Evolutionary conservation across 2,888 invertebrate species (phyloP).

Genomic region (Patella depressa): DNA sequence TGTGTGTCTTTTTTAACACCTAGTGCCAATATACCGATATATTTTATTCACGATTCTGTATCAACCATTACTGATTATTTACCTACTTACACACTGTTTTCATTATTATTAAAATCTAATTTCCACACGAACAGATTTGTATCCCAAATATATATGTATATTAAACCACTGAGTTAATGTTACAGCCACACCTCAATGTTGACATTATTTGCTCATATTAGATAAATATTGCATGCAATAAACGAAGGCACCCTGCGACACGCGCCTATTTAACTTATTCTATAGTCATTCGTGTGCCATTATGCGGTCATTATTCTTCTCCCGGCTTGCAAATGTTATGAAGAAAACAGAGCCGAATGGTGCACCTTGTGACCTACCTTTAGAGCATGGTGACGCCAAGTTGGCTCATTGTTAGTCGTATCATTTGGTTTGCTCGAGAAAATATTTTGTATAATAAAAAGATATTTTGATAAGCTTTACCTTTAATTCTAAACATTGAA

Average conservation of each 20-base stretch:
- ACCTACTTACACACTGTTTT: no score
- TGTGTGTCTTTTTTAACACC: no score
- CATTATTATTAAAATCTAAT: no score
- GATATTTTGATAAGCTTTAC: conserved; percentile 5
- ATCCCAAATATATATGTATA: no score
- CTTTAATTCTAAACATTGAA: neutral
- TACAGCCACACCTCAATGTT: neutral
- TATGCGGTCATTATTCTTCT: neutral
- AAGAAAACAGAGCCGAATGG: neutral
- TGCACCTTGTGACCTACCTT: neutral
- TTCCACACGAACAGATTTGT: no score
- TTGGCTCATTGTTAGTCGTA: neutral
- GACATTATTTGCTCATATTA: conserved; percentile 9
- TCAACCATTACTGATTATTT: no score
- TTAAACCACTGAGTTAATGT: neutral
- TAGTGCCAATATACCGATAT: no score
- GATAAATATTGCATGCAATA: conserved; percentile 7
- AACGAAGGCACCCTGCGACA: neutral
- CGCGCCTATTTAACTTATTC: conserved; percentile 1
- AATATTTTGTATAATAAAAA: neutral
- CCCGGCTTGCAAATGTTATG: neutral
- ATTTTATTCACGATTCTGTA: no score
- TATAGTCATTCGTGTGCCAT: conserved; percentile 7
- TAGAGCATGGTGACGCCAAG: neutral
- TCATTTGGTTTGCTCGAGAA: conserved; percentile 1